Conservation (phyloP, 2,888 invertebrate species). For the Nudaria mundana region DNA sequence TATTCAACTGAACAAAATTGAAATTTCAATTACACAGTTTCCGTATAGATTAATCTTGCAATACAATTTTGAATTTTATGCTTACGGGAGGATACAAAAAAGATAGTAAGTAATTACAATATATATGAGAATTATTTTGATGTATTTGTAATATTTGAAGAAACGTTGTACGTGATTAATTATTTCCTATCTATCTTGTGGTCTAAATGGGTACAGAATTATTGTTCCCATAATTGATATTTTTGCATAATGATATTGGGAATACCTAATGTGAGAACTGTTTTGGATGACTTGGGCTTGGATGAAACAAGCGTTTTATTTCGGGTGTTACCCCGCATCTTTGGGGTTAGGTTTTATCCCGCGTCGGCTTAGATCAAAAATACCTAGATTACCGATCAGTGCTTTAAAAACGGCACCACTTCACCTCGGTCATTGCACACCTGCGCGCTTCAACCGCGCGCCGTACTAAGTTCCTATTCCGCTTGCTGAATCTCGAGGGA, state of each 20-base stretch:
- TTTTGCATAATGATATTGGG: constrained; percentile 48
- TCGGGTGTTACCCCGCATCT: no score
- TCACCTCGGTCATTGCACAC: no score
- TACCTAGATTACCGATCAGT: no score
- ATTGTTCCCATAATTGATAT: constrained; percentile 38
- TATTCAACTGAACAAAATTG: constrained; percentile 1
- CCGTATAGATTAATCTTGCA: background rate
- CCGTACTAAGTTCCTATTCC: no score
- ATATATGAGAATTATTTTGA: constrained; percentile 61
- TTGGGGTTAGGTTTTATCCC: no score
- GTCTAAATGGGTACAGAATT: constrained; percentile 35
- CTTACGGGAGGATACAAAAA: constrained; percentile 8
- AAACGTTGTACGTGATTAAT: constrained; percentile 58
- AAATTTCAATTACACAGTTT: background rate
- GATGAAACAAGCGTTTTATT: no score
- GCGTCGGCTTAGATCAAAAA: no score
- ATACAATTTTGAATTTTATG: background rate
- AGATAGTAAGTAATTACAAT: constrained; percentile 27
- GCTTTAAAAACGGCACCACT: no score
- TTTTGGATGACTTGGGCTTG: no score
- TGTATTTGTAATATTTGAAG: constrained; percentile 34
- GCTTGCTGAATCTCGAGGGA: no score
- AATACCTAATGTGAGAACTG: no score
- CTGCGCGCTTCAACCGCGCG: no score
- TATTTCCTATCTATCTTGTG: constrained; percentile 50